Conservation (phyloP, 2,888 invertebrate species). For the Pomacea canaliculata region DNA sequence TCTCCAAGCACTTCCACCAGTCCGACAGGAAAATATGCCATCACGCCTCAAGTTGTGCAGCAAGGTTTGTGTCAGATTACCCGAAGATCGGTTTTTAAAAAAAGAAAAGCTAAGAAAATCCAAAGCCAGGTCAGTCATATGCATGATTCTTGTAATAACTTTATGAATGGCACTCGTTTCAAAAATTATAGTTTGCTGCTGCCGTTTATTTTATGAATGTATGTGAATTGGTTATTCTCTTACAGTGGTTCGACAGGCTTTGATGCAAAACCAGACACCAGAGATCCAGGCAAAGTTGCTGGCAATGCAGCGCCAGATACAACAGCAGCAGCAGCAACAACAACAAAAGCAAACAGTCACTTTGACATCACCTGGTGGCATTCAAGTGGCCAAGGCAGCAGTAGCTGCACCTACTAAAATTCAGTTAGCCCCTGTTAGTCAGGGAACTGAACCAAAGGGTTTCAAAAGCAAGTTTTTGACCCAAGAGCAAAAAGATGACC, state of each 20-base stretch:
- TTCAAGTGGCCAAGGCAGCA: constrained; percentile 12
- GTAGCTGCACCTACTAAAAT: constrained; percentile 3
- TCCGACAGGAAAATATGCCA: constrained; percentile 78
- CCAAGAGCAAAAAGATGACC: constrained; percentile 67
- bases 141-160: too few relatives aligned
- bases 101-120: background rate
- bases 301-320: constrained; percentile 81
- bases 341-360: background rate
- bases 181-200: too few relatives aligned
- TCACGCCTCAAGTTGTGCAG: constrained; percentile 92
- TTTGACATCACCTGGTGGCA: constrained; percentile 23
- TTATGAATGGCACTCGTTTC: too few relatives aligned
- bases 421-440: constrained; percentile 76
- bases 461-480: constrained; percentile 51
- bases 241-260: constrained; percentile 89
- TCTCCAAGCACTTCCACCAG: constrained; percentile 20
- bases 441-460: constrained; percentile 72
- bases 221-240: background rate
- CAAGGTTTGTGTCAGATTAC: constrained; percentile 76
- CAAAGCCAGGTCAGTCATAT: too few relatives aligned
- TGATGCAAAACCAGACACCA: constrained; percentile 90
- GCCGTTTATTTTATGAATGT: too few relatives aligned
- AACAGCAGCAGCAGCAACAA: constrained; percentile 43
- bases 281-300: constrained; percentile 92
- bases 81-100: background rate